Evolutionary conservation across 2,888 invertebrate genomes (phyloP).

Genomic region (Ashinkailepas kermadecensis): DNA sequence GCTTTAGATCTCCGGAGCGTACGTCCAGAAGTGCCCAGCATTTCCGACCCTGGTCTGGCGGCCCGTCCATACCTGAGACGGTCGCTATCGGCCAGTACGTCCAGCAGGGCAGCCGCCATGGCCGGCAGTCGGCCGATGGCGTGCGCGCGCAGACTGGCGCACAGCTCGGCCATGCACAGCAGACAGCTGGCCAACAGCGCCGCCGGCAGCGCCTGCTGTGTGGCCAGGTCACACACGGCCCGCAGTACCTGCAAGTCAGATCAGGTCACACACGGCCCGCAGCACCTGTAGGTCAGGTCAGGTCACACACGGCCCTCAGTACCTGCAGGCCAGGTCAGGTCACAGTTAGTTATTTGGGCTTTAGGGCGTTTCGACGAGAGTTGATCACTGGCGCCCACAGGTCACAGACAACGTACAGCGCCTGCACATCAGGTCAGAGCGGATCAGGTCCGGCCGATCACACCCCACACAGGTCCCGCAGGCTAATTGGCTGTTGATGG

Average conservation of each 20-base stretch:
- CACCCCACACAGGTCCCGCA: too few species aligned
- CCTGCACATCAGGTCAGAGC: too few species aligned
- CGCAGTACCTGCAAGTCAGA: not conserved
- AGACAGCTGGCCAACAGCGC: constrained; percentile 65
- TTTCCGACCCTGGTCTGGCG: not conserved
- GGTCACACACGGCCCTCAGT: too few species aligned
- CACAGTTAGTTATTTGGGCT: too few species aligned
- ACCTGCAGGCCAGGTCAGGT: not conserved
- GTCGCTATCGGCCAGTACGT: constrained; percentile 41
- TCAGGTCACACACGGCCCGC: not conserved
- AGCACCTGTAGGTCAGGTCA: not conserved
- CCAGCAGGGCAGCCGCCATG: constrained; percentile 58
- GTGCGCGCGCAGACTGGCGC: constrained; percentile 63
- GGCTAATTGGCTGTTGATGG: too few species aligned
- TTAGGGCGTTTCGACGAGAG: too few species aligned
- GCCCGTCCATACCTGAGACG: not conserved
- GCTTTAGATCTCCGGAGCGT: too few species aligned
- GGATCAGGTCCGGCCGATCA: too few species aligned
- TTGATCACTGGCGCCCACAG: too few species aligned
- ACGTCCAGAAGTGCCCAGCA: too few species aligned
- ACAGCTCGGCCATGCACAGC: constrained; percentile 70
- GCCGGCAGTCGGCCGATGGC: constrained; percentile 64
- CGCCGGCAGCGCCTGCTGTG: not conserved
- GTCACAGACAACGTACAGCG: too few species aligned
- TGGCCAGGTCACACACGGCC: not conserved